phyloP scores from a whole-genome alignment of 2,888 invertebrate genomes.

The Herminia tarsipennalis region DNA sequence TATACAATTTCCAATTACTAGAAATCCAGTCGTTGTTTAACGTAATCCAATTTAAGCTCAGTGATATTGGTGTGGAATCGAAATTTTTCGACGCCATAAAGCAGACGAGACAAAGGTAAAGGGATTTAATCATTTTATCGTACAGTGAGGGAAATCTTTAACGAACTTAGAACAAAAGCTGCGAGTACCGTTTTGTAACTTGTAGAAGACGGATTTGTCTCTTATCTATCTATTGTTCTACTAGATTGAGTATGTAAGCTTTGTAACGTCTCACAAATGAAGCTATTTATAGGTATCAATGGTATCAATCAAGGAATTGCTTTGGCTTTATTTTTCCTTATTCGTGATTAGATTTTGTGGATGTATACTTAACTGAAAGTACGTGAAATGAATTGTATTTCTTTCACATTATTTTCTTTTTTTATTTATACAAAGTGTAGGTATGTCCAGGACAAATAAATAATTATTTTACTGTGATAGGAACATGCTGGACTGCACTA shows the following conservation, averaged over 20 bases:
- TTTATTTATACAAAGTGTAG: too few relatives aligned
- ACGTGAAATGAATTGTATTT: too few relatives aligned
- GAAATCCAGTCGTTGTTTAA: conserved; percentile 21
- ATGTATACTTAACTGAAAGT: too few relatives aligned
- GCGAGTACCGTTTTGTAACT: conserved; percentile 15
- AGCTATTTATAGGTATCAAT: too few relatives aligned
- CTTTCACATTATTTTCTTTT: too few relatives aligned
- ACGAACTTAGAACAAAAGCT: conserved; percentile 39
- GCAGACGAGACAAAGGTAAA: conserved; percentile 36
- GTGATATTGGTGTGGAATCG: conserved; percentile 22
- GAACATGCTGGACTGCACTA: too few relatives aligned
- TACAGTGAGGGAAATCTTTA: conserved; percentile 26
- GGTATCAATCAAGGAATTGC: too few relatives aligned
- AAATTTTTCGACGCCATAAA: conserved; percentile 34
- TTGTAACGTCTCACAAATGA: too few relatives aligned
- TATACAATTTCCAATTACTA: neutral
- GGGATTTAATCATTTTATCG: conserved; percentile 40
- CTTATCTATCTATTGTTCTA: conserved; percentile 20
- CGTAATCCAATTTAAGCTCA: conserved; percentile 27
- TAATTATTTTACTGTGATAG: too few relatives aligned
- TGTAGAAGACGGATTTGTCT: conserved; percentile 13
- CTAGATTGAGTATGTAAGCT: conserved; percentile 6
- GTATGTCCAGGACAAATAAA: too few relatives aligned
- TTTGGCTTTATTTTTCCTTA: too few relatives aligned
- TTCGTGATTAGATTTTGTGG: too few relatives aligned